Conservation (phyloP, 2,113 vertebrate species). For the Atlantisia rogersi region DNA sequence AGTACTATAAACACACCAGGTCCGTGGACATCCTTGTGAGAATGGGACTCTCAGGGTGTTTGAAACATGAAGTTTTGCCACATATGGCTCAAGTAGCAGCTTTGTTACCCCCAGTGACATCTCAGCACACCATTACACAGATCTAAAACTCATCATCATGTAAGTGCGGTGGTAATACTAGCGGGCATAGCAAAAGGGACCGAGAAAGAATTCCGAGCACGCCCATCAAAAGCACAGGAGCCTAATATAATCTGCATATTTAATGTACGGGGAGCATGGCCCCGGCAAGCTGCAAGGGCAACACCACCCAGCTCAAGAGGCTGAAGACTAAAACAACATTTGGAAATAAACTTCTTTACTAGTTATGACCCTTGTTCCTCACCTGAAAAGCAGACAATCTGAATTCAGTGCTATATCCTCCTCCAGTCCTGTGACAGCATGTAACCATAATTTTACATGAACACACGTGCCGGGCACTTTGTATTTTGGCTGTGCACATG, state of each 20-base stretch:
- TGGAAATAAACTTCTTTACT: not conserved
- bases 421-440: not conserved
- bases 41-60: not conserved
- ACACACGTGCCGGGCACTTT: not conserved
- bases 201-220: not conserved
- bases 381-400: not conserved
- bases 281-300: not conserved
- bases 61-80: not conserved
- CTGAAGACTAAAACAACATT: not conserved
- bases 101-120: not conserved
- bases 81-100: not conserved
- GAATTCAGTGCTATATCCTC: not conserved
- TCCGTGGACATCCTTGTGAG: not conserved
- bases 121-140: rapidly evolving
- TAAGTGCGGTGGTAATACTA: not conserved
- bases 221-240: not conserved
- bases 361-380: not conserved
- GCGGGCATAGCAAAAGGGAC: not conserved
- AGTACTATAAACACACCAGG: not conserved
- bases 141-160: not conserved
- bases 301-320: not conserved
- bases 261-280: not conserved
- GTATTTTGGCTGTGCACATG: not conserved
- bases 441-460: not conserved
- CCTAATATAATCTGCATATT: not conserved